Evolutionary conservation across 2,113 vertebrate species (phyloP).

Genomic region (Malurus alboscapulatus): DNA sequence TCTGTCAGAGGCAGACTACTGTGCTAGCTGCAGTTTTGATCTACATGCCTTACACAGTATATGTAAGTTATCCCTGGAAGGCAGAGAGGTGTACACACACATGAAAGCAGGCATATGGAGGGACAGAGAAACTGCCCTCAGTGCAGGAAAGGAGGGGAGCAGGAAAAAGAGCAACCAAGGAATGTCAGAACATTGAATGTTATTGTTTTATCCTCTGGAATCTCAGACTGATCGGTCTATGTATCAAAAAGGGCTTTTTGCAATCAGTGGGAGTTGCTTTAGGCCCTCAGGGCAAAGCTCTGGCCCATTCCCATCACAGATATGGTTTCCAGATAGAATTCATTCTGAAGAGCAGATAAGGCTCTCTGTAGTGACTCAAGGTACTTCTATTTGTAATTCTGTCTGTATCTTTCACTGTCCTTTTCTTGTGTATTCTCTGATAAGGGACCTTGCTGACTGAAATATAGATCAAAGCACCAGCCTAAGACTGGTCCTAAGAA

Average conservation of each 20-base stretch:
- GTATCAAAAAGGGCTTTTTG: not conserved
- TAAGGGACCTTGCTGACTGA: slow-evolving; percentile 54
- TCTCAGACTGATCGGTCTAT: not conserved
- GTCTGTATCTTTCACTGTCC: not conserved
- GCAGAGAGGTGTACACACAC: not conserved
- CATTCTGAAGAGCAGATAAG: slow-evolving; percentile 13
- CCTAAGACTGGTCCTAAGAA: slow-evolving; percentile 42
- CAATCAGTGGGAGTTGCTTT: not conserved
- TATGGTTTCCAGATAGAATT: slow-evolving; percentile 8
- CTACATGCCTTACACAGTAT: not conserved
- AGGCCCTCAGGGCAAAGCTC: not conserved
- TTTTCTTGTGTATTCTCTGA: slow-evolving; percentile 54
- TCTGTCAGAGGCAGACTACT: not conserved
- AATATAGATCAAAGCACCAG: slow-evolving; percentile 60
- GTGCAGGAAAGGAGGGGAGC: not conserved
- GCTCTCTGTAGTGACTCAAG: not conserved
- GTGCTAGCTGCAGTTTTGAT: not conserved
- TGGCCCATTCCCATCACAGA: not conserved
- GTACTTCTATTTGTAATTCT: slow-evolving; percentile 45
- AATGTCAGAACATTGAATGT: not conserved
- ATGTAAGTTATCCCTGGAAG: not conserved
- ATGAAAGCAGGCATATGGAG: not conserved
- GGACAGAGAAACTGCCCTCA: not conserved
- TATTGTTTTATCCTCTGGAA: not conserved
- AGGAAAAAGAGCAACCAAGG: not conserved